Conservation (phyloP, 2,113 vertebrate species). For the Picathartes gymnocephalus region DNA sequence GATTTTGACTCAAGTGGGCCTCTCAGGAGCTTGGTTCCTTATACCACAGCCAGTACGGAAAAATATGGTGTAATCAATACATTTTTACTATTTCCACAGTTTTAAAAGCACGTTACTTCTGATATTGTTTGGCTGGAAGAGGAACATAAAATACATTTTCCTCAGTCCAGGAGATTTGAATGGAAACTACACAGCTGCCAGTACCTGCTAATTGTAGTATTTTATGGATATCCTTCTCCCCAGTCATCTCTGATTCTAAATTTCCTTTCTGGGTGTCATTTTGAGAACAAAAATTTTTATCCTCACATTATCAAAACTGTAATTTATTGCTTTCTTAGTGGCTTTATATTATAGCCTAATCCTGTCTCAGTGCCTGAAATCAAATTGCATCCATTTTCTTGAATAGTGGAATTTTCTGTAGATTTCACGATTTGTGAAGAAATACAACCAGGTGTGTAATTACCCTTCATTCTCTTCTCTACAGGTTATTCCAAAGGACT, state of each 20-base stretch:
- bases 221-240: background rate
- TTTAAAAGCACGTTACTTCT: background rate
- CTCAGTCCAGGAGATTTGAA: background rate
- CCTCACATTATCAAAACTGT: background rate
- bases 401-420: background rate
- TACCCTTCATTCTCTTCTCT: background rate
- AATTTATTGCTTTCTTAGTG: background rate
- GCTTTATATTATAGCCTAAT: background rate
- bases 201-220: background rate
- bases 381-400: background rate
- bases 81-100: background rate
- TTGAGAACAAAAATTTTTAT: background rate
- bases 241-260: background rate
- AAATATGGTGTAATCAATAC: background rate
- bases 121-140: background rate
- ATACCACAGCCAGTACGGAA: background rate
- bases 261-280: background rate
- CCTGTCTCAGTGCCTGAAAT: background rate
- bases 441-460: background rate
- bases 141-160: background rate
- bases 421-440: background rate
- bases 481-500: conserved; percentile 98
- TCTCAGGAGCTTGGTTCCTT: background rate
- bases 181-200: background rate
- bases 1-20: background rate